Base-by-base conservation (phyloP, 1,140 invertebrate species). In the Heliothis subflexa region DNA sequence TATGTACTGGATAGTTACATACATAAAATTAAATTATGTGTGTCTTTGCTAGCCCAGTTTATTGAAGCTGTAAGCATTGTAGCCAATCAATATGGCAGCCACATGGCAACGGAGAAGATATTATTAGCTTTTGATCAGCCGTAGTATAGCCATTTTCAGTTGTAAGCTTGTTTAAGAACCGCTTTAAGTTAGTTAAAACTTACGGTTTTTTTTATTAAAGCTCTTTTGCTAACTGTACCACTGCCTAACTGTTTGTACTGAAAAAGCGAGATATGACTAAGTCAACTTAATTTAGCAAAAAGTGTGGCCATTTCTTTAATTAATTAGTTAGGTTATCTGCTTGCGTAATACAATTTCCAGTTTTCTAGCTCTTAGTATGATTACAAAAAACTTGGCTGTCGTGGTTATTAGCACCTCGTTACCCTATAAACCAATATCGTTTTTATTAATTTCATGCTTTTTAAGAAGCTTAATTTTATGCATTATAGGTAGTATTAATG, bases 291-390 rank as follows among this genome's bases (percentile, higher is more conserved):
- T 50, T 45, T 14, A 40, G n/a, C 25, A 33, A 40, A 73, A 73
- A 21, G 54, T 47, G 40, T 33, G 16, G 18, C 45, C 54, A 55
- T 28, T 77, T 54, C 62, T 77, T 68, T 77, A 68, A 73, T 75
- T 78, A 78, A 71, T 78, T 78, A 50, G 52, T 49, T 78, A 55
- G 64, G 54, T 57, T 70, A 49, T 78, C 54, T 49, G 52, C 54
- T 78, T 78, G 64, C 64, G 64, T 59, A 70, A 78, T 78, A 57
- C 76, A 64, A 64, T 75, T 75, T 50, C 14, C 73, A 78, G 62
- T 78, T 68, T 68, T 68, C 52, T 33, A 77, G 75, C 75, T 77
- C 61, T 78, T 78, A 70, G 76, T 49, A 77, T 70, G 76, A 78
- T 78, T 78, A 71, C 76, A n/a, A 78, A 78, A 71, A 70, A 59